These are phyloP conservation scores for Chiloscyllium plagiosum DNA, from an alignment of 2,113 vertebrate genomes.

Conservation along the genomic window DNA sequence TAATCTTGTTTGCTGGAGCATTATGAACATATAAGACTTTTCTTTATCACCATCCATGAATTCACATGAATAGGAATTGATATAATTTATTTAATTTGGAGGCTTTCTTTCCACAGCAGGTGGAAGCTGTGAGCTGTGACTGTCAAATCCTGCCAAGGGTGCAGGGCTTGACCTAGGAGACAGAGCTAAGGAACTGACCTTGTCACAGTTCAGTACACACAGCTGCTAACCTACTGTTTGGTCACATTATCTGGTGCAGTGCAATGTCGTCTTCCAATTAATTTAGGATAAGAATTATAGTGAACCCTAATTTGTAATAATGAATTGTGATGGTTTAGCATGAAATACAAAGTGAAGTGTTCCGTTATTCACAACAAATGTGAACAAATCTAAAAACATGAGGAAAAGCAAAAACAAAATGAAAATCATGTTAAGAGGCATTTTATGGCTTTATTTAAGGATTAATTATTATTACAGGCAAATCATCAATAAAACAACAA, in stretches of 20 bases:
- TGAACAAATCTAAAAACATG: background rate
- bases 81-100: conserved; percentile 75
- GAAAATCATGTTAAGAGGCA: background rate
- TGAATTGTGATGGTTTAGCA: conserved; percentile 70
- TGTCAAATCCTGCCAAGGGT: conserved; percentile 52
- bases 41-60: conserved; percentile 57
- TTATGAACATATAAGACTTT: conserved; percentile 58
- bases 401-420: background rate
- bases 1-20: conserved; percentile 67
- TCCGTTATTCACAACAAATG: background rate
- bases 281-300: conserved; percentile 79
- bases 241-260: conserved; percentile 51
- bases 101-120: conserved; percentile 67
- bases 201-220: conserved; percentile 65
- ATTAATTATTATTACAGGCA: background rate
- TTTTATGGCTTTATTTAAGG: background rate
- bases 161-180: conserved; percentile 47
- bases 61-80: conserved; percentile 54
- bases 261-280: conserved; percentile 71
- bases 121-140: conserved; percentile 59
- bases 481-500: background rate
- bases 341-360: conserved; percentile 48
- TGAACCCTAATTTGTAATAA: conserved; percentile 80
- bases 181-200: conserved; percentile 46
- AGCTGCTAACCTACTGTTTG: conserved; percentile 60